Base-by-base conservation (phyloP, 1,140 invertebrate genomes). In the Drosophila asahinai region DNA sequence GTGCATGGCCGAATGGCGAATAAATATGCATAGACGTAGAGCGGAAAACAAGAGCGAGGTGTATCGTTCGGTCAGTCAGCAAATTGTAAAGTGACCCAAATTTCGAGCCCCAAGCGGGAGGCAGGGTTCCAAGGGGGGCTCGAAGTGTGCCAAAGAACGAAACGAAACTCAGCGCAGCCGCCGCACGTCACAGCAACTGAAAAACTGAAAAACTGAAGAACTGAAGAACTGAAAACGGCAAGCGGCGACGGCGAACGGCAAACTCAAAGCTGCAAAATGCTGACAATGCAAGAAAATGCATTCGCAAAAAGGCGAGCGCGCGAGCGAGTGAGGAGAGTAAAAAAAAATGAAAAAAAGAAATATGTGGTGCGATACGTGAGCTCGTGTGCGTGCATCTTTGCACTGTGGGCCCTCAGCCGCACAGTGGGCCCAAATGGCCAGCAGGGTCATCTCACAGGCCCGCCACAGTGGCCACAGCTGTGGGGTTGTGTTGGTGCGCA, bases 61-160 rank as follows among this genome's bases (percentile, higher is more conserved):
- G 54, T 78, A 78, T 83, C 66, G 84, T 77, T 89, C 81, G 86
- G 86, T 81, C 86, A 89, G 86, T 81, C 86, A 89, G 86, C 86
- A 80, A 86, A 91, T 91, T 90, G 75, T 90, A 86, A 80, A 89
- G 86, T 90, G 86, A 90, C 86, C 86, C 86, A 90, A 90, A 90
- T 90, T 89, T 76, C 43, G 27, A 64, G 59, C 63, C 61, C 74
- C 74, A 49, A 64, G 64, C 67, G 30, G 38, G 49, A 42, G 58
- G 17, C 27, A 42, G 33, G 25, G 70, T 33, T 57, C 54, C 54
- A 57, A 42, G 63, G 27, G 52, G 55, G 63, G 58, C 59, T 66
- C 77, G 77, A 87, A 87, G 84, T 87, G 86, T 89, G 84, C 84
- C 83, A 87, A 89, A 82, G 83, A 68, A 71, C 55, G 71, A 73